phyloP scores from a whole-genome alignment of 2,888 invertebrate genomes.

The Pseudococcus jackbeardsleyi region DNA sequence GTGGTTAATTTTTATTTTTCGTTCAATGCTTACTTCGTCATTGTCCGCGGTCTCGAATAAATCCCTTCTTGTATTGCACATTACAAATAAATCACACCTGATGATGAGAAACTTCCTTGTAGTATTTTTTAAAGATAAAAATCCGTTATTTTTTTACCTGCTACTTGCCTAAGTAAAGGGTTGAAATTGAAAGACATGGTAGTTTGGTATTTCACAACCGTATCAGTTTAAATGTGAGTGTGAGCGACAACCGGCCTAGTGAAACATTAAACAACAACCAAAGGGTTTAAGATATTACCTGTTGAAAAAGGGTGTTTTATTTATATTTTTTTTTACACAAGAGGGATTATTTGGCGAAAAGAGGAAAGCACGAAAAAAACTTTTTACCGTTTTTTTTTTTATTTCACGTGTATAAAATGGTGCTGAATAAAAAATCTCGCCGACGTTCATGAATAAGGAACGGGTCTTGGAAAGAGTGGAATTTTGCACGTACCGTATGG shows the following conservation, averaged over 20 bases:
- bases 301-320: constrained; percentile 63
- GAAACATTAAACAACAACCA: constrained; percentile 43
- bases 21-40: neutral
- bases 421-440: constrained; percentile 50
- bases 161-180: constrained; percentile 5
- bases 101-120: neutral
- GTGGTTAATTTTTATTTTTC: neutral
- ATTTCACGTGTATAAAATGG: constrained; percentile 27
- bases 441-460: constrained; percentile 36
- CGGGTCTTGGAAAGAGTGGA: neutral
- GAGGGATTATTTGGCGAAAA: constrained; percentile 34
- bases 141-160: constrained; percentile 56
- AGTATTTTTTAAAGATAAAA: neutral
- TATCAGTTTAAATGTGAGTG: neutral
- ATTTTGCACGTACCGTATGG: neutral
- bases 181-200: constrained; percentile 31
- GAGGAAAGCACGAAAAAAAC: constrained; percentile 9
- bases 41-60: neutral
- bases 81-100: constrained; percentile 17
- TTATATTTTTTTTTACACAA: constrained; percentile 38
- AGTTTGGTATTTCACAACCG: neutral
- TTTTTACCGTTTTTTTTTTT: constrained; percentile 27
- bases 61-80: neutral
- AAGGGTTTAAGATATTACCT: constrained; percentile 61
- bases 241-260: constrained; percentile 20